These are phyloP conservation scores for Polylopha cassiicola DNA, from an alignment of 2,888 invertebrate genomes.

Conservation along the genomic window DNA sequence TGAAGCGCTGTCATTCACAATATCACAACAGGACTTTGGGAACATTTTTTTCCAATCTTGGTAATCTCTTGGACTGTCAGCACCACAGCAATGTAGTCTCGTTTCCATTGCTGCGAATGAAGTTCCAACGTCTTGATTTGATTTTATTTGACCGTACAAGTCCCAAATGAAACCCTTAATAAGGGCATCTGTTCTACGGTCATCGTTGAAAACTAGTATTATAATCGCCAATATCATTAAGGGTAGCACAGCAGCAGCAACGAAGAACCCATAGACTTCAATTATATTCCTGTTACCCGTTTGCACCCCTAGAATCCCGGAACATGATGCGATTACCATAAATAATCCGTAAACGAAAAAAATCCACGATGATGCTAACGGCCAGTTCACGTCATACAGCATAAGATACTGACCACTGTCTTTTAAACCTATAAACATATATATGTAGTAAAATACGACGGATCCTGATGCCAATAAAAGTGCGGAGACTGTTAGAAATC, in stretches of 20 bases:
- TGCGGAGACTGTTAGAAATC: slow-evolving; percentile 45
- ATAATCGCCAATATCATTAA: slow-evolving; percentile 45
- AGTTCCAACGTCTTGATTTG: slow-evolving; percentile 39
- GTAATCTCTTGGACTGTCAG: slow-evolving; percentile 61
- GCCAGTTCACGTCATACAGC: slow-evolving; percentile 67
- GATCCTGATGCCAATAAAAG: slow-evolving; percentile 46
- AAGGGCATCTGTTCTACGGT: slow-evolving; percentile 52
- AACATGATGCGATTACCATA: slow-evolving; percentile 48
- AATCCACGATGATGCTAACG: slow-evolving; percentile 66
- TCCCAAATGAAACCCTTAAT: slow-evolving; percentile 65
- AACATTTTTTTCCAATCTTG: slow-evolving; percentile 57
- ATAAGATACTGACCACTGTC: slow-evolving; percentile 61
- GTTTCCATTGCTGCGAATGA: slow-evolving; percentile 54
- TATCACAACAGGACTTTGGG: slow-evolving; percentile 64
- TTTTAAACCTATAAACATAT: slow-evolving; percentile 48
- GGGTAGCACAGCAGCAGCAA: slow-evolving; percentile 41
- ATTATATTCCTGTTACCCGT: slow-evolving; percentile 48
- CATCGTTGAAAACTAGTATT: slow-evolving; percentile 55
- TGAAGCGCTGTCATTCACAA: slow-evolving; percentile 54
- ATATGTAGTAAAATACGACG: slow-evolving; percentile 60
- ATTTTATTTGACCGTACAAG: slow-evolving; percentile 52
- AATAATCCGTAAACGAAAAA: slow-evolving; percentile 54
- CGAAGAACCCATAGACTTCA: slow-evolving; percentile 42
- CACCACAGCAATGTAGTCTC: slow-evolving; percentile 64
- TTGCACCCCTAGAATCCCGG: slow-evolving; percentile 54